Base-by-base conservation (phyloP, 2,888 invertebrate genomes). In the Troglohyphantes excavatus region DNA sequence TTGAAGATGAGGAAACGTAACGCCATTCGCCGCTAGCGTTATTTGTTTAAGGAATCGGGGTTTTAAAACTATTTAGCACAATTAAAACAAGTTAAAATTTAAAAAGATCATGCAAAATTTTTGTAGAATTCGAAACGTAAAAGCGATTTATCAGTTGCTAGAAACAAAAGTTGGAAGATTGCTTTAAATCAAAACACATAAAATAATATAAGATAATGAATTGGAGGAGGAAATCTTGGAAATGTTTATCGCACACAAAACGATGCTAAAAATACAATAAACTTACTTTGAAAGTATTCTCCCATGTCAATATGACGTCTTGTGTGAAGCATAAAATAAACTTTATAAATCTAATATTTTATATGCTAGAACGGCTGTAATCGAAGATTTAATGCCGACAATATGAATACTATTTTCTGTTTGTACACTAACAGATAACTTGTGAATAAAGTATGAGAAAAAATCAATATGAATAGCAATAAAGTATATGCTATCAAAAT, bases 291-390 rank as follows among this genome's bases (percentile, higher is more conserved):
- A 76, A 27, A 89, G 39, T 68, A 75, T 2, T 89, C 82, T 29
- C 53, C 68, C 88, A 89, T 82, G 17, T 73, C 59, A 11, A 83
- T 46, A 63, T 70, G 88, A 88, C 82, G 88, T 68, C 61, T 89
- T 39, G 75, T 29, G 46, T 89, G 59, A 82, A 89, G 53, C 88
- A 89, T 89, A 89, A 82, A 82, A 82, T 26, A 70, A 61, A 61
- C 17, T 17, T 26, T 59, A 27, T 27, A 72, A 33, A 13, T 26
- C 46, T 27, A n/a, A 3, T 23, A 27, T 26, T 72, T 63, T 13
- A 65, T 21, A 21, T 19, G 9, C 21, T 26, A 9, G 43, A 75
- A 19, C 23, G 26, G 5, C n/a, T 29, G 13, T 17, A 59, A 72
- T 59, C 26, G 23, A 0, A 46, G 27, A 67, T 26, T 67, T 46